Conservation (phyloP, 23 tunicate species). For the Oikopleura albicans region DNA sequence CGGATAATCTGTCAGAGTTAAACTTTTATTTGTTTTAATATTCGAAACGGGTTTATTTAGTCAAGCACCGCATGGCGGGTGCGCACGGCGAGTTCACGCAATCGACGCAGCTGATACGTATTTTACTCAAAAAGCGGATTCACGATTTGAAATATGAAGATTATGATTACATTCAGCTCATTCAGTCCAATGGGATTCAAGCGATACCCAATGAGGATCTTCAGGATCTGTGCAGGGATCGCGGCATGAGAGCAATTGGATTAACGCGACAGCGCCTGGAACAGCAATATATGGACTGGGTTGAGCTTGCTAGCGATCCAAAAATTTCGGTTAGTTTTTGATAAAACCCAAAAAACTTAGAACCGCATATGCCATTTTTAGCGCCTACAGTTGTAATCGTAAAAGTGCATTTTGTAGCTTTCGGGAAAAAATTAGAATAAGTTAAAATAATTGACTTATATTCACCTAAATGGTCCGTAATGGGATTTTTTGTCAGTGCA, state of each 20-base stretch:
- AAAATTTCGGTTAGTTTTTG: background rate
- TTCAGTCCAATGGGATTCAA: background rate
- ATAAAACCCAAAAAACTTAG: no score
- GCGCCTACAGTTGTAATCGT: no score
- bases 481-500: no score
- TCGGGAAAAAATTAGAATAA: no score
- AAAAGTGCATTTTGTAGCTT: no score
- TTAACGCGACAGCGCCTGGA: background rate
- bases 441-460: no score
- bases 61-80: background rate
- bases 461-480: no score
- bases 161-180: background rate
- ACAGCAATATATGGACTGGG: background rate
- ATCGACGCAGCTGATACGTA: slow-evolving; percentile 6
- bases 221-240: slow-evolving; percentile 4
- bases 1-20: no score
- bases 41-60: no score
- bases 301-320: background rate
- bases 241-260: background rate
- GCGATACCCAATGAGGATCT: background rate
- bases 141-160: slow-evolving; percentile 5
- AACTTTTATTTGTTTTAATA: no score
- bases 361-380: no score
- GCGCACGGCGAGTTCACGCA: slow-evolving; percentile 15
- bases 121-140: background rate